Percentiles rank a stretch among this genome's conserved stretches.
phyloP scores from a whole-genome alignment of 2,888 invertebrate species.

The Entomobrya multifasciata region DNA sequence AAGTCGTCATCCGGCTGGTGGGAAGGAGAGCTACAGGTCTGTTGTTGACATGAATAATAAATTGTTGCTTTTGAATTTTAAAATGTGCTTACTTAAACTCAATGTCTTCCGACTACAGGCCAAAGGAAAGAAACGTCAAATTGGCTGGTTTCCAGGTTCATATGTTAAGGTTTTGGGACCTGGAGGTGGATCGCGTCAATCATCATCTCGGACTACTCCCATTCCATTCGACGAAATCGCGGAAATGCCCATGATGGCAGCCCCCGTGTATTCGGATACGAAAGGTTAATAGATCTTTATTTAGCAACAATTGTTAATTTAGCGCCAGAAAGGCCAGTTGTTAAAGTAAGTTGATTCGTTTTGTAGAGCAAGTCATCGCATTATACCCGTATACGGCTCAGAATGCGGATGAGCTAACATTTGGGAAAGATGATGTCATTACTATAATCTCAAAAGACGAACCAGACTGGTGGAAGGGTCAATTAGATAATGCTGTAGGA shows the following conservation, averaged over 20 bases:
- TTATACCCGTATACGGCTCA: conserved; percentile 96
- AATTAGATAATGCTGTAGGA: conserved; percentile 93
- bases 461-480: conserved; percentile 99
- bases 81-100: background rate
- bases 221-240: conserved; percentile 82
- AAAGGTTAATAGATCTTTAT: conserved; percentile 71
- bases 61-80: background rate
- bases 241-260: conserved; percentile 78
- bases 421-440: conserved; percentile 91
- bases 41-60: background rate
- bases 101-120: conserved; percentile 81
- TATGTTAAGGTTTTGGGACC: conserved; percentile 80
- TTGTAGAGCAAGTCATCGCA: conserved; percentile 92
- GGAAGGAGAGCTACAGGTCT: conserved; percentile 97
- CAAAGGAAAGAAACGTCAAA: conserved; percentile 91
- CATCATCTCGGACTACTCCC: conserved; percentile 86
- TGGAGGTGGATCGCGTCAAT: conserved; percentile 79
- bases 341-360: conserved; percentile 21
- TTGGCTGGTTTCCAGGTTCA: conserved; percentile 99
- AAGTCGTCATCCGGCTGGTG: conserved; percentile 99
- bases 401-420: conserved; percentile 95
- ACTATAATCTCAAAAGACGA: conserved; percentile 94
- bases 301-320: background rate
- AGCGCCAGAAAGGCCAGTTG: background rate
- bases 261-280: conserved; percentile 77